Conservation (phyloP, 2,888 invertebrate genomes). For the Heliconius cydno region DNA sequence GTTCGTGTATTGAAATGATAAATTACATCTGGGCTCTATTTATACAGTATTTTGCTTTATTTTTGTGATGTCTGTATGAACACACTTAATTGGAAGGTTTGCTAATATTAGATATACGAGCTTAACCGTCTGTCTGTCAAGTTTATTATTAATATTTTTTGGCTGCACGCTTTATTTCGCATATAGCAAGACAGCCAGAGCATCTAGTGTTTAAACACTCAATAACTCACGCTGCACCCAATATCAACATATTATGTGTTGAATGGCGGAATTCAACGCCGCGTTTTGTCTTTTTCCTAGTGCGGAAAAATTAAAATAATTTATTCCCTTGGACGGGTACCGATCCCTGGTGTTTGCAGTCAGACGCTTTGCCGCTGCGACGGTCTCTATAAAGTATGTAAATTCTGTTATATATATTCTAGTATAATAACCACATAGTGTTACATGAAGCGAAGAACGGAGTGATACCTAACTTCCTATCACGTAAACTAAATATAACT, state of each 20-base stretch:
- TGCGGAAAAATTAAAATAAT: background rate
- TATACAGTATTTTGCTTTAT: slow-evolving; percentile 41
- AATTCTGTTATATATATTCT: too few relatives aligned
- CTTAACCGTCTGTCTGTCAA: background rate
- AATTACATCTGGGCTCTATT: slow-evolving; percentile 50
- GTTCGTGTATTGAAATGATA: slow-evolving; percentile 49
- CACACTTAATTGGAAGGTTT: background rate
- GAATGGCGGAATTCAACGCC: background rate
- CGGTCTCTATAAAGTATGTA: too few relatives aligned
- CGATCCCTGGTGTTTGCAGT: too few relatives aligned
- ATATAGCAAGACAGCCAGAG: background rate
- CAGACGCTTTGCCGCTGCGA: too few relatives aligned
- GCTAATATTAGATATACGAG: slow-evolving; percentile 11
- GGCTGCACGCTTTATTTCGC: background rate
- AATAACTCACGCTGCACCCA: background rate
- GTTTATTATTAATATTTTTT: background rate
- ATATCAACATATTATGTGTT: background rate
- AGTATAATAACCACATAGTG: too few relatives aligned
- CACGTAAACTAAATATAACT: too few relatives aligned
- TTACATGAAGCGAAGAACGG: too few relatives aligned
- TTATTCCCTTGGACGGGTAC: background rate
- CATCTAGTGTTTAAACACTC: background rate
- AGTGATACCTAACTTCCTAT: too few relatives aligned
- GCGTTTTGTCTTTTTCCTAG: background rate
- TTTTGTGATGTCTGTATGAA: background rate